Base-by-base conservation (phyloP, 2,113 vertebrate species). In the Mirza zaza region DNA sequence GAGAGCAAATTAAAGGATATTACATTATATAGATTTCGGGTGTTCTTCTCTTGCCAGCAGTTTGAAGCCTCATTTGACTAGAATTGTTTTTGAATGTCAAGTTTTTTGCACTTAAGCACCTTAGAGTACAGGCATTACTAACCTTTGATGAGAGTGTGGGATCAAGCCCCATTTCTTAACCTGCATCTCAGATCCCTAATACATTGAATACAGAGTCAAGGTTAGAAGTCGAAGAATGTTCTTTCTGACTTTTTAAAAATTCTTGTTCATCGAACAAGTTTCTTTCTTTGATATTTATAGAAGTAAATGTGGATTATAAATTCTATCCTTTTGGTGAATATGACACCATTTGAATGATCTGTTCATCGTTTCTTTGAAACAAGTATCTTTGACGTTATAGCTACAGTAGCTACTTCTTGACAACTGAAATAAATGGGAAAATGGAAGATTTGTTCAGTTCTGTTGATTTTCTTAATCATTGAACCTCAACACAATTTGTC, bases 401-500 rank as follows among this genome's bases (percentile, higher is more conserved):
- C 21, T 89, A 23, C 5, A 59, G 8, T 88, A 48, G 67, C 36
- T 90, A 52, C 32, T 93, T 90, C 65, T 92, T 95, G 95, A 93
- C 87, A 97, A 95, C 12, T 6, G 36, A 91, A 87, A 81, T 90
- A 98, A 88, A 94, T 92, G 68, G 81, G 81, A 95, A 95, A 94
- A 90, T 76, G n/a, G 50, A 91, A 95, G 23, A 89, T 68, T 96
- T 96, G 79, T 81, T 96, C 52, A 92, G 70, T 90, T 89, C 77
- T 94, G 88, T 95, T 91, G 79, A 80, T 94, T 97, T 92, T 97
- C 75, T 70, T 95, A 92, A 96, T 96, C 86, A 93, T 0, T 95
- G 88, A 97, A 97, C 32, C 86, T 94, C 70, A 95, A 84, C 57
- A 87, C 57, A 94, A 89, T 80, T 91, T 95, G n/a, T 87, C 27